These are phyloP conservation scores for Nyctibius bracteatus DNA, from an alignment of 2,113 vertebrate genomes.

Conservation along the genomic window DNA sequence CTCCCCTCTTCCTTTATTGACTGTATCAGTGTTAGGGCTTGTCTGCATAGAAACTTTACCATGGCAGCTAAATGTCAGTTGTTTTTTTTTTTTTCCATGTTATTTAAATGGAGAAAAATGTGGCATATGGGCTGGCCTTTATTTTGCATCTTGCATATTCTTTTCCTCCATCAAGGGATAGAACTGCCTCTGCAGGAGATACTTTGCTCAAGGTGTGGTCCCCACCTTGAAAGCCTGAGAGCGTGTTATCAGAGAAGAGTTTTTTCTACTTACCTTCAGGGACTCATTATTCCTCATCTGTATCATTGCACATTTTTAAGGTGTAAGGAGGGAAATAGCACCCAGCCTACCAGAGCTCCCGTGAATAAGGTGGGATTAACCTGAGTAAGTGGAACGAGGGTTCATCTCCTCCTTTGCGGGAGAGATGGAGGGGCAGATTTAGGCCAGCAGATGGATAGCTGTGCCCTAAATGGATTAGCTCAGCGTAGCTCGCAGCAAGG, in stretches of 20 bases:
- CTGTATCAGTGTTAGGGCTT: neutral
- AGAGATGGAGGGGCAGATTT: conserved; percentile 9
- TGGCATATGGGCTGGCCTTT: neutral
- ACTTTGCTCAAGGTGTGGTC: neutral
- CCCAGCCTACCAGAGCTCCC: neutral
- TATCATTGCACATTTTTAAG: neutral
- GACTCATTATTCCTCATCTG: neutral
- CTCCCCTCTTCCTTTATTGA: neutral
- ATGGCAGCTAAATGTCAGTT: neutral
- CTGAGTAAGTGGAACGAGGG: neutral
- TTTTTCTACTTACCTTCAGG: neutral
- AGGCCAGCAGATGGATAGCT: conserved; percentile 24
- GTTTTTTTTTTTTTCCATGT: fast-evolving
- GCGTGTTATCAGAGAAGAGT: neutral
- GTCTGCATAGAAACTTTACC: neutral
- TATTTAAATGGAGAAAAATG: neutral
- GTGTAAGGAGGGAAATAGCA: neutral
- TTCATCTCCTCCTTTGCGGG: conserved; percentile 16
- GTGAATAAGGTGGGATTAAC: conserved; percentile 27
- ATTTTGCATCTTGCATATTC: neutral
- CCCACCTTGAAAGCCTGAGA: neutral
- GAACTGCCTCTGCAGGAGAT: neutral
- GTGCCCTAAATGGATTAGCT: neutral
- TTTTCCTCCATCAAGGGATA: neutral
- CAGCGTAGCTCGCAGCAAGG: neutral